A percentile compares a stretch with the other conserved stretches of the same genome.
phyloP scores from a whole-genome alignment of 1,140 invertebrate species.

The Neodiprion virginianus region DNA sequence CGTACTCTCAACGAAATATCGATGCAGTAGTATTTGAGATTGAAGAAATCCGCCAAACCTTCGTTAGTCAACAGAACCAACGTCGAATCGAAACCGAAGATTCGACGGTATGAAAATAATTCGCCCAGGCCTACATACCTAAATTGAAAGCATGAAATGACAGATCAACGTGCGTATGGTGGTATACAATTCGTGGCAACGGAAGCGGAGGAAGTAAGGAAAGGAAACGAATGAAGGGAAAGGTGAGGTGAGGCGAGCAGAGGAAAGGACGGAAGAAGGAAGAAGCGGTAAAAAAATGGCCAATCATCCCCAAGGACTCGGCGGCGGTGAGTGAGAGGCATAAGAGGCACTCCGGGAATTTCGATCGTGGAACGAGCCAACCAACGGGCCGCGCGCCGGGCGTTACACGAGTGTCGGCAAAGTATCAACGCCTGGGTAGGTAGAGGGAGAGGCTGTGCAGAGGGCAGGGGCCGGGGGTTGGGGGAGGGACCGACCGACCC shows the following conservation, averaged over 20 bases:
- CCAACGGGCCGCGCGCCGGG: slow-evolving; percentile 19
- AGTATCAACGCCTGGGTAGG: slow-evolving; percentile 29
- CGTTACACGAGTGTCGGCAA: slow-evolving; percentile 24
- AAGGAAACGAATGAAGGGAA: not conserved
- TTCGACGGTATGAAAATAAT: too few relatives aligned
- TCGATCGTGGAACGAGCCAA: not conserved
- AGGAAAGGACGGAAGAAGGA: not conserved
- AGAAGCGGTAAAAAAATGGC: not conserved
- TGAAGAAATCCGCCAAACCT: too few relatives aligned
- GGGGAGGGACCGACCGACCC: slow-evolving; percentile 33
- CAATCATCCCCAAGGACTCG: not conserved
- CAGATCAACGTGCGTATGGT: too few relatives aligned
- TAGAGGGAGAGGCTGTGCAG: slow-evolving; percentile 26
- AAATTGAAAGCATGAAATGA: too few relatives aligned
- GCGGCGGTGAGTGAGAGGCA: not conserved
- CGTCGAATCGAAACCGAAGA: too few relatives aligned
- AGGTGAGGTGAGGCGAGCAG: too few relatives aligned
- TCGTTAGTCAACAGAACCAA: too few relatives aligned
- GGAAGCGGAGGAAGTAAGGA: not conserved
- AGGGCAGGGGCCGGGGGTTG: slow-evolving; percentile 24
- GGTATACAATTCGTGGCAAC: too few relatives aligned
- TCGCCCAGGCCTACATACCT: too few relatives aligned
- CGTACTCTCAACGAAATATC: too few relatives aligned
- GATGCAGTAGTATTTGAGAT: too few relatives aligned
- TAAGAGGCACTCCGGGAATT: not conserved